Conservation (phyloP, 1,140 invertebrate genomes). For the Drosophila gunungcola region DNA sequence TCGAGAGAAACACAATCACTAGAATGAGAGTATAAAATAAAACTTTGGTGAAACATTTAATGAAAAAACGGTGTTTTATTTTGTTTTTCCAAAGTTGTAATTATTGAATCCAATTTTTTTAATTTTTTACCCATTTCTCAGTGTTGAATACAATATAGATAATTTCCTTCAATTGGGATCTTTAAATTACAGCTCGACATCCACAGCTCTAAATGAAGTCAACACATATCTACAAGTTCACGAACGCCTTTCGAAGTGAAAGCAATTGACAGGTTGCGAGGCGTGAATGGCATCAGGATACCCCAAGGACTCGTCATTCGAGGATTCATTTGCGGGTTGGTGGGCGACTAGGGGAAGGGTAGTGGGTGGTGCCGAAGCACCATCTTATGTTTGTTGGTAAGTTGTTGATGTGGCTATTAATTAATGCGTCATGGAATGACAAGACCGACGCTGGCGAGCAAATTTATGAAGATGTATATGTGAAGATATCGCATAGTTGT, state of each 20-base stretch:
- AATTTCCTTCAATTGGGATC: no score
- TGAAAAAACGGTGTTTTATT: no score
- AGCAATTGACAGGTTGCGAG: conserved; percentile 69
- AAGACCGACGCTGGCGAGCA: conserved; percentile 59
- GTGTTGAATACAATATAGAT: no score
- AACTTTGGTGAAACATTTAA: no score
- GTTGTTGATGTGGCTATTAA: conserved; percentile 83
- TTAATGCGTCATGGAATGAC: conserved; percentile 80
- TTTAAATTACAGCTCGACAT: not conserved
- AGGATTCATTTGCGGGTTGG: conserved; percentile 24
- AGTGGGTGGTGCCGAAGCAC: not conserved
- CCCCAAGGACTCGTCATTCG: conserved; percentile 63
- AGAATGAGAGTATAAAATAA: no score
- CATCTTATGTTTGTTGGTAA: conserved; percentile 61
- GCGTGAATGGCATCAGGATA: conserved; percentile 45
- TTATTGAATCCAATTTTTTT: no score
- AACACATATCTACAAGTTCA: conserved; percentile 4
- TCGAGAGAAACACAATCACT: no score
- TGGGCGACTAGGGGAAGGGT: not conserved
- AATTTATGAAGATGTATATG: conserved; percentile 76
- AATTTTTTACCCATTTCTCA: no score
- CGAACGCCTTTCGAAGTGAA: conserved; percentile 15
- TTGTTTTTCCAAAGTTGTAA: no score
- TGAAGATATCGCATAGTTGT: conserved; percentile 24
- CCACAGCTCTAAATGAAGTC: conserved; percentile 2